Conservation (phyloP, 2,113 vertebrate species). For the Sinocyclocheilus grahami region DNA sequence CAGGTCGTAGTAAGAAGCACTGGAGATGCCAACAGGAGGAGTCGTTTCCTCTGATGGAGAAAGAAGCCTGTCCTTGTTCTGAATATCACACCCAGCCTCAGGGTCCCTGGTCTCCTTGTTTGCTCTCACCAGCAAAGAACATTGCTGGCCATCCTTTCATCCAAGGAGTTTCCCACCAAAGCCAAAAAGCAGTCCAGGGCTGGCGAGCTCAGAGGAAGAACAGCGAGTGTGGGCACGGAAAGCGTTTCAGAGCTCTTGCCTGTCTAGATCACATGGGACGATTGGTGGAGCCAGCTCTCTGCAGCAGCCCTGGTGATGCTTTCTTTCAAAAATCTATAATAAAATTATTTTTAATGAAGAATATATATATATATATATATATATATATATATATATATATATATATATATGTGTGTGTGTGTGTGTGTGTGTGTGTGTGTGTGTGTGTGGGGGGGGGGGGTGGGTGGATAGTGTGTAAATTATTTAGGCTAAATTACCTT, state of each 20-base stretch:
- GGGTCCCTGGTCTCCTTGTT: constrained; percentile 85
- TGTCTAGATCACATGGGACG: constrained; percentile 70
- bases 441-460: no score
- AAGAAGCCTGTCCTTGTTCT: constrained; percentile 68
- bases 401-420: no score
- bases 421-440: no score
- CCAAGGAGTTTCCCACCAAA: constrained; percentile 28
- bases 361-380: no score
- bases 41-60: constrained; percentile 74
- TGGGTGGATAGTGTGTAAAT: no score
- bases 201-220: constrained; percentile 37
- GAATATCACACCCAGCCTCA: constrained; percentile 75
- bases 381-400: no score
- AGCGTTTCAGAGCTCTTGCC: constrained; percentile 47
- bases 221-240: constrained; percentile 79
- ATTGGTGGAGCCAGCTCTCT: constrained; percentile 75
- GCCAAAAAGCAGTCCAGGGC: constrained; percentile 57
- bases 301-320: constrained; percentile 57
- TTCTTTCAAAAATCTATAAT: background rate
- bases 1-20: constrained; percentile 83
- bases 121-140: constrained; percentile 64
- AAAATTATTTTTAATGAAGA: no score
- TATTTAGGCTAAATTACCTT: no score
- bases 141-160: constrained; percentile 21
- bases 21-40: constrained; percentile 80